These are phyloP conservation scores for Sphinx pinastri DNA, from an alignment of 2,888 invertebrate species.

Conservation along the genomic window DNA sequence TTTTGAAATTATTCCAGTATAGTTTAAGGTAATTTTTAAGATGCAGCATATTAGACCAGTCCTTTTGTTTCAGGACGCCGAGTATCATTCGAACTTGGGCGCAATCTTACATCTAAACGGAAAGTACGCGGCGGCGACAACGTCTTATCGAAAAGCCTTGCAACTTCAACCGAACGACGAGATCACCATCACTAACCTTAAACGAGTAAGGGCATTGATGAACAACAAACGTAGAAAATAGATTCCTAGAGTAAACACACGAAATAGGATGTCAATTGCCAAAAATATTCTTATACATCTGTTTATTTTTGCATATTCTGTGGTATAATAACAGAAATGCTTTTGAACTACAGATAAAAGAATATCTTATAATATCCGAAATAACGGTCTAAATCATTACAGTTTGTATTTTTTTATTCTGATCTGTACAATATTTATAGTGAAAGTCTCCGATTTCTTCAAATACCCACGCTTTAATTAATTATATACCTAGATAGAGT, in stretches of 20 bases:
- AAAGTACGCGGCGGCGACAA: constrained; percentile 93
- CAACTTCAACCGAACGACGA: constrained; percentile 94
- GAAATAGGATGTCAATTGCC: constrained; percentile 75
- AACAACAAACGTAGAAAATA: constrained; percentile 67
- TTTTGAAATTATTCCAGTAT: not conserved
- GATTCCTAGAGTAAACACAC: constrained; percentile 33
- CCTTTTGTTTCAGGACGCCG: constrained; percentile 87
- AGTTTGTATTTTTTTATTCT: constrained; percentile 3
- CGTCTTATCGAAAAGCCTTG: constrained; percentile 93
- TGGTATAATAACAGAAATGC: constrained; percentile 10
- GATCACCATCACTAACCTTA: constrained; percentile 94
- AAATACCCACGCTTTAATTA: too few relatives aligned
- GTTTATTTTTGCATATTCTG: constrained; percentile 18
- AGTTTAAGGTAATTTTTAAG: not conserved
- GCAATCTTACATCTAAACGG: constrained; percentile 97
- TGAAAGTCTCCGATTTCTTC: not conserved
- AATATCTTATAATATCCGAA: constrained; percentile 19
- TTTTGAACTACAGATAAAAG: constrained; percentile 11
- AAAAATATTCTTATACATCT: constrained; percentile 56
- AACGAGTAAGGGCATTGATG: constrained; percentile 77
- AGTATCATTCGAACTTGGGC: constrained; percentile 96
- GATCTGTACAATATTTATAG: constrained; percentile 1
- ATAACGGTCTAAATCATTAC: constrained; percentile 14
- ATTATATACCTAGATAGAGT: too few relatives aligned
- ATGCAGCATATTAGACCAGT: constrained; percentile 6